Conservation (phyloP, 2,888 invertebrate species). For the Pollenia amentaria region DNA sequence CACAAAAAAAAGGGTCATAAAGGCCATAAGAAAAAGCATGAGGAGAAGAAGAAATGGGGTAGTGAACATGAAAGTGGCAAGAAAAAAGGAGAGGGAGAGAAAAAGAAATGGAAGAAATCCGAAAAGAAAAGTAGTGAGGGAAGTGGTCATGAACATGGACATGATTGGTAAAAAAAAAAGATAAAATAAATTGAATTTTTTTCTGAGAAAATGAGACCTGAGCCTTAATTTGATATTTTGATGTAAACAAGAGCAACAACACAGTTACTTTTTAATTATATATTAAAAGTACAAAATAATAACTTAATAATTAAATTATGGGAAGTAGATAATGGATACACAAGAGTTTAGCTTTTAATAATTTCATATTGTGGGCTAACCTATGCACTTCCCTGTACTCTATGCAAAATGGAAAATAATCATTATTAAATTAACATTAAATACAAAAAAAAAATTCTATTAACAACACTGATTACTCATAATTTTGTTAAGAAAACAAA, state of each 20-base stretch:
- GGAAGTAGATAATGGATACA: no score
- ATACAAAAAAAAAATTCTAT: conserved; percentile 3
- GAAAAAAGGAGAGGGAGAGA: conserved; percentile 92
- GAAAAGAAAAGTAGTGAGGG: conserved; percentile 85
- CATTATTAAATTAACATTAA: not conserved
- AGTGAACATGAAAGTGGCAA: conserved; percentile 91
- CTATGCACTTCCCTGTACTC: no score
- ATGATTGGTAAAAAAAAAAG: conserved; percentile 66
- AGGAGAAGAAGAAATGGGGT: conserved; percentile 91
- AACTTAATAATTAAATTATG: no score
- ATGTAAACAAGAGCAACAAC: conserved; percentile 1
- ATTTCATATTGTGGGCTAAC: no score
- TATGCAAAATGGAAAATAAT: not conserved
- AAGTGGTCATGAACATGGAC: conserved; percentile 56
- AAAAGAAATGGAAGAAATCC: conserved; percentile 90
- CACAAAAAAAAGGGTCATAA: conserved; percentile 91
- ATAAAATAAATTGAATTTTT: not conserved
- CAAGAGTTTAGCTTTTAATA: no score
- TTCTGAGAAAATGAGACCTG: not conserved
- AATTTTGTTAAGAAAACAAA: conserved; percentile 10
- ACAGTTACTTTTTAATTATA: not conserved
- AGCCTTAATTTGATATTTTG: not conserved
- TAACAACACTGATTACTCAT: conserved; percentile 42
- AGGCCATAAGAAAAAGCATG: conserved; percentile 91
- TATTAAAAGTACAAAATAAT: no score